phyloP scores from a whole-genome alignment of 2,888 invertebrate species.

The Pachliopta kotzebuea region DNA sequence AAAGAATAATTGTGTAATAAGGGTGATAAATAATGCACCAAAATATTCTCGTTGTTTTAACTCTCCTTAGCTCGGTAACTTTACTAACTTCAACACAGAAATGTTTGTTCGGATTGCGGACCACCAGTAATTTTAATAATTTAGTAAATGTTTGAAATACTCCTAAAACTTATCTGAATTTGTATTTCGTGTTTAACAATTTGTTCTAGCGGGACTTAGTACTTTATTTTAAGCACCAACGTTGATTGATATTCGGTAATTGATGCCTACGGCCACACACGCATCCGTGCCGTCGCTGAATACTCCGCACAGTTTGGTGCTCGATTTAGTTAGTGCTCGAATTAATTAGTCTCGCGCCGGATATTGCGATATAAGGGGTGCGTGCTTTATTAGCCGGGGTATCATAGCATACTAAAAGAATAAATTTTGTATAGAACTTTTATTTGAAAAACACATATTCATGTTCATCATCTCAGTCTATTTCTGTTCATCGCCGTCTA shows the following conservation, averaged over 20 bases:
- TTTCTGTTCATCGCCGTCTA: too few relatives aligned
- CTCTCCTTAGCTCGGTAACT: too few relatives aligned
- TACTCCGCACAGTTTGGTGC: conserved; percentile 20
- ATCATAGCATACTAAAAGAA: not conserved
- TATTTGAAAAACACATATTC: not conserved
- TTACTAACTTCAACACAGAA: too few relatives aligned
- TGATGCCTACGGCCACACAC: conserved; percentile 21
- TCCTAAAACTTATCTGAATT: not conserved
- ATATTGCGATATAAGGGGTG: conserved; percentile 24
- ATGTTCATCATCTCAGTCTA: too few relatives aligned
- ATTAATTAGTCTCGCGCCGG: conserved; percentile 23
- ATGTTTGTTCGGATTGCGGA: too few relatives aligned
- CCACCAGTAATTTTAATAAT: too few relatives aligned
- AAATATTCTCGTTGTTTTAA: too few relatives aligned
- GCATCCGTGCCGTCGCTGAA: conserved; percentile 23
- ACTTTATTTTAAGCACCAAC: not conserved
- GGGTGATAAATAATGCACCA: too few relatives aligned
- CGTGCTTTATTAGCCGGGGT: conserved; percentile 5
- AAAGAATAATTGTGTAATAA: too few relatives aligned
- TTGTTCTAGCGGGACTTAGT: not conserved
- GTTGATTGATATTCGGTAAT: conserved; percentile 16
- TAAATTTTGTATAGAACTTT: not conserved
- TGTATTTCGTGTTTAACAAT: not conserved
- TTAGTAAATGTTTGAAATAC: not conserved
- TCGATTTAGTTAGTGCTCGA: conserved; percentile 22